Conservation (phyloP, 2,888 invertebrate genomes). For the Drosophila maculinotata region DNA sequence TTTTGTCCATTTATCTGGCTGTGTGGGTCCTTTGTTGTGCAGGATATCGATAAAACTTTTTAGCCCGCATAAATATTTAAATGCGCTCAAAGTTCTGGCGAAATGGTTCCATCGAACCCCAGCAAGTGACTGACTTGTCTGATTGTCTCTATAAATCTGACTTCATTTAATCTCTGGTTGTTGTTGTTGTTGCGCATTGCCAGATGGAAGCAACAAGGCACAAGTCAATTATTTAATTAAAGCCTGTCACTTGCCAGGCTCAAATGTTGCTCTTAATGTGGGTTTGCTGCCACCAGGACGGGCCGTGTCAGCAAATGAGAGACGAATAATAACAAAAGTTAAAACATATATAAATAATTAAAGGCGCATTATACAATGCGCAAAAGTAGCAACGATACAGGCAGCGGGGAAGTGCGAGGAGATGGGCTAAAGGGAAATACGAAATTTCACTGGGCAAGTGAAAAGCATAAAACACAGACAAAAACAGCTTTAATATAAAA, state of each 20-base stretch:
- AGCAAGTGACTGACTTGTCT: conserved; percentile 18
- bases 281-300: conserved; percentile 33
- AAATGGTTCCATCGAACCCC: conserved; percentile 61
- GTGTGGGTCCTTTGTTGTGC: conserved; percentile 28
- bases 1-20: conserved; percentile 54
- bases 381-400: conserved; percentile 15
- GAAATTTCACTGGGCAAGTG: conserved; percentile 26
- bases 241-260: conserved; percentile 65
- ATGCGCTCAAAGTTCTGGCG: conserved; percentile 8
- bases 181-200: conserved; percentile 20
- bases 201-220: conserved; percentile 54
- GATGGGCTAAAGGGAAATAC: conserved; percentile 1
- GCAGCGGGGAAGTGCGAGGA: not conserved
- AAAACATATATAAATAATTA: conserved; percentile 66
- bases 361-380: conserved; percentile 60
- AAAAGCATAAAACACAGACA: conserved; percentile 19
- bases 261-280: conserved; percentile 51
- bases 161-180: conserved; percentile 5
- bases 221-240: conserved; percentile 77
- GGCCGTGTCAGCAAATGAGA: conserved; percentile 25
- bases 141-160: conserved; percentile 24
- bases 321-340: conserved; percentile 32
- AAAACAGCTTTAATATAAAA: conserved; percentile 3
- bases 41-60: conserved; percentile 37
- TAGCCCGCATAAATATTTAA: conserved; percentile 36